Percentiles rank a stretch among this genome's conserved stretches.
phyloP scores from a whole-genome alignment of 2,888 invertebrate species.

The Apamea crenata region DNA sequence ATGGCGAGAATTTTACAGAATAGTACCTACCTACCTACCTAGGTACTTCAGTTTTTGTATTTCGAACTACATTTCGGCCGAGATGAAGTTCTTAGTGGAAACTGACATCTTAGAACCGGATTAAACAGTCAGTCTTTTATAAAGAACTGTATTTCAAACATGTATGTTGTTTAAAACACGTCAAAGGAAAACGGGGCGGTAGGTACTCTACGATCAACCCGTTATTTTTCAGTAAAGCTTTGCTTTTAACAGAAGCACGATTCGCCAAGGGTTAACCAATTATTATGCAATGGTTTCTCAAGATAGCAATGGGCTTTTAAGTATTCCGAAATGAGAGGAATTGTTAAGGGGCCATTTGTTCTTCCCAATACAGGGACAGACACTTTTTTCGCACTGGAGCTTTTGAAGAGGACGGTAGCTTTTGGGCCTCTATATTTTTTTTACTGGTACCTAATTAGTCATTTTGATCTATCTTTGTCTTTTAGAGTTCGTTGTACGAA shows the following conservation, averaged over 20 bases:
- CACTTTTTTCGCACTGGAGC: slow-evolving; percentile 20
- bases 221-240: background rate
- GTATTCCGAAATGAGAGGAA: slow-evolving; percentile 37
- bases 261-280: slow-evolving; percentile 42
- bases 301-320: slow-evolving; percentile 36
- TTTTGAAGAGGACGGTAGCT: slow-evolving; percentile 17
- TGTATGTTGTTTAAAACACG: background rate
- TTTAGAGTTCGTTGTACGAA: background rate
- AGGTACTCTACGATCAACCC: background rate
- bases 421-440: slow-evolving; percentile 2
- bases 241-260: background rate
- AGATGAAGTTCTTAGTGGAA: background rate
- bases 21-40: too few relatives aligned
- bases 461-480: slow-evolving; percentile 6
- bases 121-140: background rate
- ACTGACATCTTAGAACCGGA: background rate
- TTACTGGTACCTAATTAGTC: background rate
- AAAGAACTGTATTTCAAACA: too few relatives aligned
- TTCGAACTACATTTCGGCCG: background rate
- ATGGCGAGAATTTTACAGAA: too few relatives aligned
- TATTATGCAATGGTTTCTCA: slow-evolving; percentile 20
- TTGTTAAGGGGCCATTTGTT: slow-evolving; percentile 39
- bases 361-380: slow-evolving; percentile 14
- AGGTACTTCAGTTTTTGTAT: background rate
- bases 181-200: background rate